phyloP scores from a whole-genome alignment of 2,797 vertebrate species.

The Anguilla marmorata region DNA sequence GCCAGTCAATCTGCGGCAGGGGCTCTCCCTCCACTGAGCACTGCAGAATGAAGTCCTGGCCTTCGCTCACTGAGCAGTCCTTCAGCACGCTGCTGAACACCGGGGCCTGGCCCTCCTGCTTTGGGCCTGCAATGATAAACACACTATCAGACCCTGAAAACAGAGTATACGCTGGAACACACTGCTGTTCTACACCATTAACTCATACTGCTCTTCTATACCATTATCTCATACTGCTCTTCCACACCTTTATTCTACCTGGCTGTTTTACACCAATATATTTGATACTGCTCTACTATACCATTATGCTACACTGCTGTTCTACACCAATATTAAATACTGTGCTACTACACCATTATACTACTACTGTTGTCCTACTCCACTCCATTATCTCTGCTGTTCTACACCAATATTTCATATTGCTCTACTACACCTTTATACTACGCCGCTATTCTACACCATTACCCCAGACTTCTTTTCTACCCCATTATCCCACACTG shows the following conservation, averaged over 20 bases:
- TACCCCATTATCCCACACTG: not conserved
- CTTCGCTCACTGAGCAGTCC: slow-evolving; percentile 72
- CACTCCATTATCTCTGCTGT: not conserved
- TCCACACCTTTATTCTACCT: not conserved
- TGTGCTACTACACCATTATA: too few relatives aligned
- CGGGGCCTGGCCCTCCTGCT: slow-evolving; percentile 59
- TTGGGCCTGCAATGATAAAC: slow-evolving; percentile 51
- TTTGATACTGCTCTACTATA: too few relatives aligned
- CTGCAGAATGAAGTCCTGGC: slow-evolving; percentile 76
- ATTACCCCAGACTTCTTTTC: not conserved
- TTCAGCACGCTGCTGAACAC: slow-evolving; percentile 71
- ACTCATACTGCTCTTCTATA: not conserved
- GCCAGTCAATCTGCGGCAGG: slow-evolving; percentile 73
- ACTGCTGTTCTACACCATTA: not conserved
- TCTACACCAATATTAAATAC: not conserved
- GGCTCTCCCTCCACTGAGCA: slow-evolving; percentile 74
- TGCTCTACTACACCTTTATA: not conserved
- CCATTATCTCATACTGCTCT: not conserved
- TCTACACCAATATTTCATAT: not conserved
- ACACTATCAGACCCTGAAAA: not conserved
- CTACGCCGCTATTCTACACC: not conserved
- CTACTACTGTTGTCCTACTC: too few relatives aligned
- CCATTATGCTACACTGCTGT: too few relatives aligned
- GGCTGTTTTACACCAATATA: too few relatives aligned
- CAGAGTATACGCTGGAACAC: not conserved